phyloP scores from a whole-genome alignment of 2,888 invertebrate genomes.

The Sarcophaga caerulescens region DNA sequence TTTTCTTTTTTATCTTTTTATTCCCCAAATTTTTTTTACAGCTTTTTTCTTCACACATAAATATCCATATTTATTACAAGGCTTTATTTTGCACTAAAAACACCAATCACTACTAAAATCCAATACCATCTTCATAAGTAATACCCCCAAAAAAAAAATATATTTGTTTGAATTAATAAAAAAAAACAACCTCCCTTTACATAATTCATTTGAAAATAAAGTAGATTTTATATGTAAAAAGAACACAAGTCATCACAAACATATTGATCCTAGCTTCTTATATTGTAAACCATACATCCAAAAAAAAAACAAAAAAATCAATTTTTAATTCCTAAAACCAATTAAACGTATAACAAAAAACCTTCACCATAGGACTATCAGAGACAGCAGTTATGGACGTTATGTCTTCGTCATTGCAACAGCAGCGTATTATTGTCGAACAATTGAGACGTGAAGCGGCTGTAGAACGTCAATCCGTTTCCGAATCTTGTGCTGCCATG shows the following conservation, averaged over 20 bases:
- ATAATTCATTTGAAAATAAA: slow-evolving; percentile 15
- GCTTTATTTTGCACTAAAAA: slow-evolving; percentile 56
- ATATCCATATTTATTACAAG: slow-evolving; percentile 10
- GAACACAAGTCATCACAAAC: slow-evolving; percentile 27
- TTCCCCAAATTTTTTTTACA: slow-evolving; percentile 28
- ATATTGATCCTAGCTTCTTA: slow-evolving; percentile 40
- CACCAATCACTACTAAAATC: background rate
- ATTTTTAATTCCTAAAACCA: slow-evolving; percentile 44
- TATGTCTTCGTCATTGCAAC: slow-evolving; percentile 96
- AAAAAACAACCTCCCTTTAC: background rate
- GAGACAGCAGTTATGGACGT: slow-evolving; percentile 95
- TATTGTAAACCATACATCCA: background rate
- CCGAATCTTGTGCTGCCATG: slow-evolving; percentile 96
- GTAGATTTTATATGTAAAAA: slow-evolving; percentile 21
- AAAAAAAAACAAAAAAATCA: too few species aligned
- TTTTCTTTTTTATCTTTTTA: slow-evolving; percentile 46
- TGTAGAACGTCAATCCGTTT: slow-evolving; percentile 92
- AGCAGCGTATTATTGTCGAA: slow-evolving; percentile 94
- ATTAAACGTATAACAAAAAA: slow-evolving; percentile 24
- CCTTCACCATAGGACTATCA: slow-evolving; percentile 90
- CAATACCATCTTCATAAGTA: slow-evolving; percentile 13
- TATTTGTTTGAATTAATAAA: background rate
- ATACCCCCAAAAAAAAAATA: background rate
- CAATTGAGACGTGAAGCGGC: slow-evolving; percentile 95
- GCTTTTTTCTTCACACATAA: slow-evolving; percentile 23